Evolutionary conservation across 2,797 vertebrate genomes (phyloP).

Genomic region (Hylomyscus alleni): DNA sequence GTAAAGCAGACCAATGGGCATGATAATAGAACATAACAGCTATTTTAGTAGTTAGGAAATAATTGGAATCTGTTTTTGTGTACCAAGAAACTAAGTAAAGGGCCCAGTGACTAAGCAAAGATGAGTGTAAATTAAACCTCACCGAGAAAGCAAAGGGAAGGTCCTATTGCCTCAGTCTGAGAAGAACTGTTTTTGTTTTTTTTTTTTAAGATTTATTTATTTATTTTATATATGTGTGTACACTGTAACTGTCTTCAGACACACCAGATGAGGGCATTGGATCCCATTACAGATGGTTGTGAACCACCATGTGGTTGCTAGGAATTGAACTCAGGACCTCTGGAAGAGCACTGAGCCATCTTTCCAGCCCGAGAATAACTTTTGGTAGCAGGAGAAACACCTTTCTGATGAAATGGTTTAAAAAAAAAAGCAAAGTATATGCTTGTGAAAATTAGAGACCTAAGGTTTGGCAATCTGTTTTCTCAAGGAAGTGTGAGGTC

Average conservation of each 20-base stretch:
- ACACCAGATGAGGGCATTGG: too few species aligned
- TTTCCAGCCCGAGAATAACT: background rate
- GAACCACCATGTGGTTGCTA: too few species aligned
- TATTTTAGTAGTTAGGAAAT: background rate
- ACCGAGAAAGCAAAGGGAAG: conserved; percentile 44
- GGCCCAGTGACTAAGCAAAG: background rate
- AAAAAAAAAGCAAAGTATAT: conserved; percentile 24
- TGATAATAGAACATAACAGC: background rate
- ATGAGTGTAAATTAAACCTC: conserved; percentile 21
- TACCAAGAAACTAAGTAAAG: conserved; percentile 35
- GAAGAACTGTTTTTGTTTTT: background rate
- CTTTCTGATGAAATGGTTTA: conserved; percentile 55
- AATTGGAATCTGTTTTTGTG: conserved; percentile 9
- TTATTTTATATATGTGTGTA: too few species aligned
- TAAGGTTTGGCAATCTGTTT: conserved; percentile 32
- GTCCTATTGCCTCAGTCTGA: conserved; percentile 7
- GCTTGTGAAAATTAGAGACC: conserved; percentile 25
- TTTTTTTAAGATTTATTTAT: too few species aligned
- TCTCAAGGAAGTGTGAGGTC: conserved; percentile 4
- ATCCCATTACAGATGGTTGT: too few species aligned
- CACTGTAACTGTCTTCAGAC: too few species aligned
- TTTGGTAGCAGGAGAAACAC: conserved; percentile 2
- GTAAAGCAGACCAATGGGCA: background rate
- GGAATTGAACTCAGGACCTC: too few species aligned
- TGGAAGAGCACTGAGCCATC: too few species aligned